Percentiles rank a stretch among this genome's conserved stretches.
These are phyloP conservation scores for Cynopterus sphinx DNA, from an alignment of 2,797 vertebrate species.

Conservation along the genomic window DNA sequence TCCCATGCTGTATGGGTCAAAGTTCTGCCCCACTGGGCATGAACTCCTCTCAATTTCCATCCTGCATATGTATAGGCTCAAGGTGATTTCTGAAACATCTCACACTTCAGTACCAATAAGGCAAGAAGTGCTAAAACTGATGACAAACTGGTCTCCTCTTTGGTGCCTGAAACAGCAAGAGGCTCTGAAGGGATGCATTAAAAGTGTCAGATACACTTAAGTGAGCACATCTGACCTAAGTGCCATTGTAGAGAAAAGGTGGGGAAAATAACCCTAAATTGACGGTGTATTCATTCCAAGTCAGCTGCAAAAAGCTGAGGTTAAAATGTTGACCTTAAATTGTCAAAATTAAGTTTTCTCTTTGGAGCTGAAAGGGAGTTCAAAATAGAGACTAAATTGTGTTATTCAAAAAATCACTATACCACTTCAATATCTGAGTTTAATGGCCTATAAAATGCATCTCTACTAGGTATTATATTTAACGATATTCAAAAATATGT, in stretches of 20 bases:
- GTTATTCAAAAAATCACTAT: background rate
- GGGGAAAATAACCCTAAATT: background rate
- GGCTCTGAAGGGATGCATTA: background rate
- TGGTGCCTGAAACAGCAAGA: conserved; percentile 1
- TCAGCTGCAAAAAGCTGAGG: background rate
- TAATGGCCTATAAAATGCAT: background rate
- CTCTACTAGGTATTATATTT: background rate
- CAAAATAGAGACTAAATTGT: background rate
- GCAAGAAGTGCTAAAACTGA: background rate
- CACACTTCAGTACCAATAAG: background rate
- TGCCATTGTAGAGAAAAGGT: background rate
- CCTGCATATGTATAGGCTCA: background rate
- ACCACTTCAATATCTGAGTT: background rate
- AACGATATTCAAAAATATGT: background rate
- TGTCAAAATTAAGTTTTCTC: conserved; percentile 1
- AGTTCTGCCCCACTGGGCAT: background rate
- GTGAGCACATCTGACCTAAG: background rate
- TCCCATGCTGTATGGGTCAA: background rate
- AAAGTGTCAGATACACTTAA: background rate
- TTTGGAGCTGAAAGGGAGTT: background rate
- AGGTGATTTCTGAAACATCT: background rate
- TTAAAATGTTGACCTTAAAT: conserved; percentile 29
- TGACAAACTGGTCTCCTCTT: background rate
- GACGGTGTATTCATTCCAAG: background rate
- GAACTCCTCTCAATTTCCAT: background rate